Conservation (phyloP, 2,113 vertebrate species). For the Oryzias celebensis region DNA sequence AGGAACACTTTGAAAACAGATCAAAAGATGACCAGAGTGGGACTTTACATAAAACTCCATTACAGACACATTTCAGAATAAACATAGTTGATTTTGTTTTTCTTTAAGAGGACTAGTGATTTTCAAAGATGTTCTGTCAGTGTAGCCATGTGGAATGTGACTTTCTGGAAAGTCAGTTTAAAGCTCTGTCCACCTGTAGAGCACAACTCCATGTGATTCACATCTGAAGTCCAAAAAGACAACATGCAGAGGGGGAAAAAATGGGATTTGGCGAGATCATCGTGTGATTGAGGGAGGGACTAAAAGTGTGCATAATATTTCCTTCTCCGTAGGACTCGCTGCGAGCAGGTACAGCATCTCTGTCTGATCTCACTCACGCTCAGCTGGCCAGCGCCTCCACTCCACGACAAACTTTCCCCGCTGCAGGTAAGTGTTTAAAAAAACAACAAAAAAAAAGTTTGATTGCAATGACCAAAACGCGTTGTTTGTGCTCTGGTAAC, state of each 20-base stretch:
- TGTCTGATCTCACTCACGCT: conserved; percentile 54
- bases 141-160: background rate
- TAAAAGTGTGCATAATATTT: conserved; percentile 81
- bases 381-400: conserved; percentile 47
- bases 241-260: conserved; percentile 17
- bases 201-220: conserved; percentile 13
- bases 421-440: conserved; percentile 61
- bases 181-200: conserved; percentile 50
- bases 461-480: background rate
- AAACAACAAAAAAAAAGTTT: conserved; percentile 12
- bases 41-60: too few relatives aligned
- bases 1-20: too few relatives aligned
- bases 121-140: background rate
- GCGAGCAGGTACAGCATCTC: conserved; percentile 75
- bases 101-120: too few relatives aligned
- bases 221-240: conserved; percentile 30
- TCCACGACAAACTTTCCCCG: conserved; percentile 60
- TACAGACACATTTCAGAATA: too few relatives aligned
- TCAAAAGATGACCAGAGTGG: too few relatives aligned
- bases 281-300: conserved; percentile 82
- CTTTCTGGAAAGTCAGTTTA: too few relatives aligned
- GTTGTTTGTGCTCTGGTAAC: too few relatives aligned
- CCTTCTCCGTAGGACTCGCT: conserved; percentile 80
- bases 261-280: conserved; percentile 65
- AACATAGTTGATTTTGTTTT: too few relatives aligned